Base-by-base conservation (phyloP, 1,140 invertebrate species). In the Anastrepha obliqua region DNA sequence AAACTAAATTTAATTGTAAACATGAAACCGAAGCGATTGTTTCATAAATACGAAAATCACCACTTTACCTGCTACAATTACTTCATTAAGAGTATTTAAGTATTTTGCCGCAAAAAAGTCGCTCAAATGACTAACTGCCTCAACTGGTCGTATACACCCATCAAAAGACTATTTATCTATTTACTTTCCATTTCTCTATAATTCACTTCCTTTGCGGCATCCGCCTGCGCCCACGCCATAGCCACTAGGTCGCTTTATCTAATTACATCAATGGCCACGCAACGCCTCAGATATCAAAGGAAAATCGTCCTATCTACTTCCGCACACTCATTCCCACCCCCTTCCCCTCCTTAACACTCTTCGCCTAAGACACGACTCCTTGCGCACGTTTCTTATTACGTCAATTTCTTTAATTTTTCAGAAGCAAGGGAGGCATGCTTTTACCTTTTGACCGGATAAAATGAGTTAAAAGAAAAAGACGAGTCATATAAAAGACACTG, bases 261-360 rank as follows among this genome's bases (percentile, higher is more conserved):
- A 64, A 86, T 62, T 62, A 64, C 85, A 86, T 86, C 85, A 86
- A 86, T 86, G 85, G 85, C 58, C 85, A 44, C 17, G 44, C 58
- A 86, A 62, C 85, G 85, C 58, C 85, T 86, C 42, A 86, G 60
- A 86, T 86, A 86, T 86, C 85, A 86, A 86, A 86, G 85, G 8
- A 58, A 86, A 86, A 86, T 86, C 29, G 74, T 81, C 74, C 74
- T 13, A 51, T 81, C 74, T 55, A 81, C 74, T 81, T 81, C 74
- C 74, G 74, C n/a, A 3, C n/a, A 29, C 47, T 55, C 51, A 20
- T 17, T 62, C 15, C 20, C 17, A 17, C 70, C 15, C 74, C 2
- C 5, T 1, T 6, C 47, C 55, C 70, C 44, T 29, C 13, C 42
- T 3, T 11, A 20, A 11, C 44, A 4, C 42, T 29, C 29, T 29